Percentiles rank a stretch among this genome's conserved stretches.
These are phyloP conservation scores for Mnemiopsis leidyi DNA, from an alignment of 37 sponge, comb jelly and placozoan species.

Conservation along the genomic window DNA sequence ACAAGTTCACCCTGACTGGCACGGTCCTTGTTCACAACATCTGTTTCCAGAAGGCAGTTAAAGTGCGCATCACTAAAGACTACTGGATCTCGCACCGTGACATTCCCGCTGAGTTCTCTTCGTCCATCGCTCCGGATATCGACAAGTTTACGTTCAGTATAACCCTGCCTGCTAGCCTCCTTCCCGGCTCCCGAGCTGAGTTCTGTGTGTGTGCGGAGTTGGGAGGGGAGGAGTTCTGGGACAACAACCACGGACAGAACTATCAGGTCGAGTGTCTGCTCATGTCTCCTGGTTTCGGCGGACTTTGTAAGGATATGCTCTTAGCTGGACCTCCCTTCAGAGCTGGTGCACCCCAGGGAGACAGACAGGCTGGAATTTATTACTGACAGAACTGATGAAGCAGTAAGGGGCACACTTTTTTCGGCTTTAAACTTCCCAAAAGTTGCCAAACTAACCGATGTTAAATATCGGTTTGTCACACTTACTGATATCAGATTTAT, in stretches of 20 bases:
- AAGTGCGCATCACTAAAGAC: conserved; percentile 10
- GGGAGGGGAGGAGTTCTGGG: conserved; percentile 26
- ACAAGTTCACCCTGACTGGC: conserved; percentile 25
- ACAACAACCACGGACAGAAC: conserved; percentile 7
- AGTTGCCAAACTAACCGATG: too few relatives aligned
- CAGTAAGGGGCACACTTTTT: not conserved
- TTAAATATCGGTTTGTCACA: too few relatives aligned
- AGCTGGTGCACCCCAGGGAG: not conserved
- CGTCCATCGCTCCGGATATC: not conserved
- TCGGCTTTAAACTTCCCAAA: not conserved
- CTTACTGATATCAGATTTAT: not conserved
- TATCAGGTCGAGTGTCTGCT: conserved; percentile 54
- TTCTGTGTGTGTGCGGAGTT: not conserved
- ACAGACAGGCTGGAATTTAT: not conserved
- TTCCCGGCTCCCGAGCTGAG: conserved; percentile 25
- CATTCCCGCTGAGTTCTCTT: not conserved
- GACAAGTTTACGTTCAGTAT: conserved; percentile 38
- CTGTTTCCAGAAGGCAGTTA: conserved; percentile 27
- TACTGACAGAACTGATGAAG: not conserved
- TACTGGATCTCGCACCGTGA: conserved; percentile 15
- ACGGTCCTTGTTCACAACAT: conserved; percentile 42
- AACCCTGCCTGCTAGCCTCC: not conserved
- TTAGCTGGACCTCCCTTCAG: not conserved
- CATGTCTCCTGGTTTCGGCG: not conserved
- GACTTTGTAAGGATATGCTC: not conserved